A percentile compares a stretch with the other conserved stretches of the same genome.
Conservation (phyloP, 1,140 invertebrate genomes). For the Ceratina australensis region DNA sequence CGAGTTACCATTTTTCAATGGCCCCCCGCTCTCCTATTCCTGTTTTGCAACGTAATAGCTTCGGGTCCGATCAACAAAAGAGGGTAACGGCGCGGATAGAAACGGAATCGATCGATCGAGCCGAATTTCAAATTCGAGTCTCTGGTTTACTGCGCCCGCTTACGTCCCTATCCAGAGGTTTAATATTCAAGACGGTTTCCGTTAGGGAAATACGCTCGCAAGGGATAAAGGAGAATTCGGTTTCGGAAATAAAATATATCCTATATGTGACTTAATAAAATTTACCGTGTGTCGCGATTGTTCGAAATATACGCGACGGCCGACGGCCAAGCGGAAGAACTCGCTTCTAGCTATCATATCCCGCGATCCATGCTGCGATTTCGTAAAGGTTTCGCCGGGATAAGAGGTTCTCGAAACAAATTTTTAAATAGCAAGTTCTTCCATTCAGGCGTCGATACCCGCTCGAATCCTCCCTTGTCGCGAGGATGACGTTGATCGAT, state of each 20-base stretch:
- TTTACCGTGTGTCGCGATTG: too few relatives aligned
- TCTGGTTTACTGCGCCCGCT: not conserved
- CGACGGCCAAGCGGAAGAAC: too few relatives aligned
- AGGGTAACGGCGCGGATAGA: not conserved
- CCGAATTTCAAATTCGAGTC: slow-evolving; percentile 11
- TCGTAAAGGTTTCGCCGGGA: too few relatives aligned
- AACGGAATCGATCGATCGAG: not conserved
- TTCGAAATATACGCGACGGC: too few relatives aligned
- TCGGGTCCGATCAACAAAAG: not conserved
- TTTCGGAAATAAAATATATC: not conserved
- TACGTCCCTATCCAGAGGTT: not conserved
- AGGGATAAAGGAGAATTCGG: not conserved
- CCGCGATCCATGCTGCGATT: too few relatives aligned
- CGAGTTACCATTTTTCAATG: not conserved
- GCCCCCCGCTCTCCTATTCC: not conserved
- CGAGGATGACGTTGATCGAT: too few relatives aligned
- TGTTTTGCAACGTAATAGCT: not conserved
- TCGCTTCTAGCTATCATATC: too few relatives aligned
- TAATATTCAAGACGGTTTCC: not conserved
- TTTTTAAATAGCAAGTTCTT: too few relatives aligned
- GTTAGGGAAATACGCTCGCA: not conserved
- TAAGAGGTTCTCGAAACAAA: too few relatives aligned
- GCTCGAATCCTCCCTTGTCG: too few relatives aligned
- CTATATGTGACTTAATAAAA: too few relatives aligned
- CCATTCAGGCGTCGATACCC: too few relatives aligned